A percentile compares a stretch with the other conserved stretches of the same genome.
Evolutionary conservation across 2,888 invertebrate genomes (phyloP).

Genomic region (Xiphydria camelus): DNA sequence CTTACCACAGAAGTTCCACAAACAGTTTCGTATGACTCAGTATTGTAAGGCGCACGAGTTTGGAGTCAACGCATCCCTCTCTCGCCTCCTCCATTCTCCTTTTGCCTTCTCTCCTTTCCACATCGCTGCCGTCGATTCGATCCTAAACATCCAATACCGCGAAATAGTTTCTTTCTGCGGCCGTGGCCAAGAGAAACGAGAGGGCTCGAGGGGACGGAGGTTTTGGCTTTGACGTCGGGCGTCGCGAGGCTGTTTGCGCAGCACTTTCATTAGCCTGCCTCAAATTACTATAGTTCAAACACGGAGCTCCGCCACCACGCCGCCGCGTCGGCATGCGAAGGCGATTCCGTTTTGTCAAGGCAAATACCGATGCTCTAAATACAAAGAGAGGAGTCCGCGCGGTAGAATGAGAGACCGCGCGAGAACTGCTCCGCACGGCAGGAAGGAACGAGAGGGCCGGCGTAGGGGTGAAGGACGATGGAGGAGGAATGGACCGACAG

Average conservation of each 20-base stretch:
- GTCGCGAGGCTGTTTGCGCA: conserved; percentile 55
- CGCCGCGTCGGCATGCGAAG: conserved; percentile 34
- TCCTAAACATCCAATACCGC: conserved; percentile 37
- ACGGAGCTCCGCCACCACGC: conserved; percentile 32
- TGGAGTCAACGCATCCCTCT: too few species aligned
- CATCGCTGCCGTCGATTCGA: conserved; percentile 29
- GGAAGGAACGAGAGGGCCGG: conserved; percentile 5
- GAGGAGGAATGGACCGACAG: conserved; percentile 33
- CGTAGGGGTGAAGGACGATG: not conserved
- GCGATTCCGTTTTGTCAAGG: conserved; percentile 52
- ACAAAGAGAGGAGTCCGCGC: conserved; percentile 20
- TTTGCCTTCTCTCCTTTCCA: too few species aligned
- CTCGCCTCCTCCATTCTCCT: too few species aligned
- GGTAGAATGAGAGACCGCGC: conserved; percentile 13
- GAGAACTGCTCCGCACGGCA: conserved; percentile 19
- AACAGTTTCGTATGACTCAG: too few species aligned
- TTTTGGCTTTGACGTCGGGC: conserved; percentile 53
- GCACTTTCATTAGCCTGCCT: conserved; percentile 56
- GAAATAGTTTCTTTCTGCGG: conserved; percentile 36
- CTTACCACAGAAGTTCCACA: too few species aligned
- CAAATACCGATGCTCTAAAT: conserved; percentile 46
- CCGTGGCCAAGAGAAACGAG: conserved; percentile 19
- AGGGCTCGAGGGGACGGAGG: conserved; percentile 30
- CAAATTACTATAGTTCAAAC: conserved; percentile 57
- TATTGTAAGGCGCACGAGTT: too few species aligned